Percentiles rank a stretch among this genome's conserved stretches.
These are phyloP conservation scores for Drosophila meridionalis DNA, from an alignment of 2,888 invertebrate genomes.

Conservation along the genomic window DNA sequence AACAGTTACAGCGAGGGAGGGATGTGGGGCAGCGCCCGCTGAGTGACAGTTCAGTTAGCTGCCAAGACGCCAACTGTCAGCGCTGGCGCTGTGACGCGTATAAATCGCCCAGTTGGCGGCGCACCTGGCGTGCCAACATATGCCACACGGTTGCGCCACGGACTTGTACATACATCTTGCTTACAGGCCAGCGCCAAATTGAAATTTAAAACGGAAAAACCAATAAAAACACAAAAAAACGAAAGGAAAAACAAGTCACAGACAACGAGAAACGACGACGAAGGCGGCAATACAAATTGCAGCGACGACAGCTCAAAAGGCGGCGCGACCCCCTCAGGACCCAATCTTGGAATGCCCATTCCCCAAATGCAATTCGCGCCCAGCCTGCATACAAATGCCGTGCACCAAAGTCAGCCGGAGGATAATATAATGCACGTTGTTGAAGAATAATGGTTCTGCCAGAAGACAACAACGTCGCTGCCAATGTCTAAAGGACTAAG, in stretches of 20 bases:
- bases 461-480: slow-evolving; percentile 72
- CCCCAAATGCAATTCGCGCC: slow-evolving; percentile 77
- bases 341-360: slow-evolving; percentile 33
- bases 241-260: slow-evolving; percentile 55
- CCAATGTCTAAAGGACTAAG: slow-evolving; percentile 63
- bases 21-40: slow-evolving; percentile 24
- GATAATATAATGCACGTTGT: slow-evolving; percentile 78
- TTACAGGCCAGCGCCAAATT: slow-evolving; percentile 77
- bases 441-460: slow-evolving; percentile 77
- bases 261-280: slow-evolving; percentile 34
- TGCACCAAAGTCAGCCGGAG: slow-evolving; percentile 63
- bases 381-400: slow-evolving; percentile 75
- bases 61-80: slow-evolving; percentile 63
- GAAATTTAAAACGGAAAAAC: slow-evolving; percentile 82
- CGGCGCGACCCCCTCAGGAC: slow-evolving; percentile 19
- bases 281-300: slow-evolving; percentile 79
- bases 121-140: slow-evolving; percentile 65
- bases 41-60: slow-evolving; percentile 82
- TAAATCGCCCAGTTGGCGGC: slow-evolving; percentile 72
- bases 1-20: background rate
- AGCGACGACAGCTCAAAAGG: slow-evolving; percentile 82
- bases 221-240: slow-evolving; percentile 68
- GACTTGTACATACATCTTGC: slow-evolving; percentile 72
- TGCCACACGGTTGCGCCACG: slow-evolving; percentile 41
- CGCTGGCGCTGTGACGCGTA: slow-evolving; percentile 71